Base-by-base conservation (phyloP, 2,888 invertebrate genomes). In the Leucophenga maculata region DNA sequence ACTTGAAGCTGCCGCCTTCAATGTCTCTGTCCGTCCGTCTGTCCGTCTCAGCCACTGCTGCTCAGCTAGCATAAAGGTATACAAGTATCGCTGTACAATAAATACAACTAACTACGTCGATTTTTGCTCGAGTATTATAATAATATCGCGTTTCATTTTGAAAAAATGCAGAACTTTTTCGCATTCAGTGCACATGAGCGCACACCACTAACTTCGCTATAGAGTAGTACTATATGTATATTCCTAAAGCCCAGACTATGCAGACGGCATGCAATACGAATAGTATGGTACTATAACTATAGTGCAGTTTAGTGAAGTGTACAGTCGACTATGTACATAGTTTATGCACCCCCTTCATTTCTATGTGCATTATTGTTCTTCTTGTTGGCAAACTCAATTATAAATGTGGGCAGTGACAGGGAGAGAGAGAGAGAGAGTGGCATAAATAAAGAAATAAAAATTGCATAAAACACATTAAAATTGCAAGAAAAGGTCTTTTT, bases 401-500 rank as follows among this genome's bases (percentile, higher is more conserved):
- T 80, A 83, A 83, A 72, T 72, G 73, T 73, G 39, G 39, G 39
- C 39, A 39, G 39, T 6, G 39, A 39, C 1, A 6, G 11, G 8
- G 8, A 39, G 1, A 39, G 1, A 39, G 8, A 39, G 26, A 26
- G n/a, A n/a, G n/a, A n/a, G n/a, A n/a, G n/a, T n/a, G n/a, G n/a
- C n/a, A n/a, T n/a, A n/a, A n/a, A n/a, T n/a, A n/a, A n/a, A n/a
- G n/a, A n/a, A n/a, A n/a, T n/a, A 39, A 73, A 75, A 74, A 80
- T 83, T 82, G 80, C 83, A 83, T 82, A 80, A 76, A 80, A 83
- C 80, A 77, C 80, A 83, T 80, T 81, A 79, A 82, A 81, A 77
- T 67, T 77, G 76, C 78, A 78, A 80, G 80, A 70, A 78, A 73
- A 81, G 72, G 74, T 70, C 67, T 22, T 50, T 50, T 20, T 59